Base-by-base conservation (phyloP, 2,888 invertebrate genomes). In the Lymantria dispar region DNA sequence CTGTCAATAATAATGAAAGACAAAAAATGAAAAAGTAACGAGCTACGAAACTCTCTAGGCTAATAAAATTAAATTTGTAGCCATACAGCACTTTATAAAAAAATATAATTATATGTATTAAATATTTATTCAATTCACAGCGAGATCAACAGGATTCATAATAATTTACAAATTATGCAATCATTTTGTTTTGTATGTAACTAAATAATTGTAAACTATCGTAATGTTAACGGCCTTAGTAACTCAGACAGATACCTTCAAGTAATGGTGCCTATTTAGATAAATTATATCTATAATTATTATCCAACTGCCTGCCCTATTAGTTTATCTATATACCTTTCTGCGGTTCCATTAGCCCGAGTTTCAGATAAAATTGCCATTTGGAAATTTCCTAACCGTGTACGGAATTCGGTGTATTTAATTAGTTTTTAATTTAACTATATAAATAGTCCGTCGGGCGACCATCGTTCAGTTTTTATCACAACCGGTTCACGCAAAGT, bases 251-350 rank as follows among this genome's bases (percentile, higher is more conserved):
- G n/a, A 14, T 47, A 42, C 2, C 7, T 47, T 46, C 30, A 37
- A 48, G 50, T 60, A 60, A 60, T 51, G 48, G 31, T 48, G 42
- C 49, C 40, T 40, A 62, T 68, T 64, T 54, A 64, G 67, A 68
- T 69, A 70, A 50, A 58, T 15, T 38, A 43, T 60, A 64, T 62
- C 65, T 29, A n/a, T 78, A 80, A 83, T 80, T 77, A 80, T 76
- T 75, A 69, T 59, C 58, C 72, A 85, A 85, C 71, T 78, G 74
- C 67, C 59, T 78, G 62, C 64, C 56, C 78, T 79, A 87, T 87
- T 87, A 86, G 75, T 80, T 76, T 87, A 86, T 86, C 87, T 77
- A 54, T 55, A 55, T 57, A 11, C 69, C 74, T 74, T 73, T 74
- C 65, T 62, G 65, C 57, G 68, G 68, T 70, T 62, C 76, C 76